Base-by-base conservation (phyloP, 64 coral and sea anemone genomes). In the Orbicella faveolata region DNA sequence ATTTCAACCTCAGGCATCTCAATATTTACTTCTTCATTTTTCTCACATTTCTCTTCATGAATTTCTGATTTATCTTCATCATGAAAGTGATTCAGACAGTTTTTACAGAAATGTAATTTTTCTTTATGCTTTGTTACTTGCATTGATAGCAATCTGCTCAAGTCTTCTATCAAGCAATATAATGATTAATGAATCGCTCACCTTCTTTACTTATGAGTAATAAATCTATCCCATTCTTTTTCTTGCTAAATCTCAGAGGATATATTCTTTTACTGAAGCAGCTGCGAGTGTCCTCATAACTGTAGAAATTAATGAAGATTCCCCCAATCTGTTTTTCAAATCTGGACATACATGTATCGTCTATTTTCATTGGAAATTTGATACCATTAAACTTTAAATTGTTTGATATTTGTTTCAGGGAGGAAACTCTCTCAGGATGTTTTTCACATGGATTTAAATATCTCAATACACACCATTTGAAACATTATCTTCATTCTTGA, bases 401-500 rank as follows among this genome's bases (percentile, higher is more conserved):
- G 77, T n/a, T 63, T 33, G 79, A 33, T 63, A 36, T 87, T 18
- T 13, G n/a, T 61, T 64, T 78, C 64, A 39, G 73, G 63, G 74
- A 30, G 30, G 30, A 30, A 30, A 91, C 17, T 9, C 89, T 72
- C 75, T 83, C 35, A 9, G 13, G 66, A 17, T 86, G 3, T 72
- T 48, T 78, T n/a, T 78, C 73, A 33, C 6, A 1, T 52, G 77
- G 51, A 34, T 79, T 88, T 63, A 93, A 14, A 34, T 63, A 83
- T 44, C 55, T 61, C 52, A 10, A 6, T 6, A 53, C 52, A 54
- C 83, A 9, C 90, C 76, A 92, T 34, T 87, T 92, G 62, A 92
- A 92, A 59, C 83, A 92, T 55, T 87, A 30, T 30, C 84, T 10
- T 81, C 16, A 65, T 85, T 91, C 69, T 91, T 77, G 16, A 81